These are phyloP conservation scores for Trissolcus japonicus DNA, from an alignment of 2,888 invertebrate genomes.

Conservation along the genomic window DNA sequence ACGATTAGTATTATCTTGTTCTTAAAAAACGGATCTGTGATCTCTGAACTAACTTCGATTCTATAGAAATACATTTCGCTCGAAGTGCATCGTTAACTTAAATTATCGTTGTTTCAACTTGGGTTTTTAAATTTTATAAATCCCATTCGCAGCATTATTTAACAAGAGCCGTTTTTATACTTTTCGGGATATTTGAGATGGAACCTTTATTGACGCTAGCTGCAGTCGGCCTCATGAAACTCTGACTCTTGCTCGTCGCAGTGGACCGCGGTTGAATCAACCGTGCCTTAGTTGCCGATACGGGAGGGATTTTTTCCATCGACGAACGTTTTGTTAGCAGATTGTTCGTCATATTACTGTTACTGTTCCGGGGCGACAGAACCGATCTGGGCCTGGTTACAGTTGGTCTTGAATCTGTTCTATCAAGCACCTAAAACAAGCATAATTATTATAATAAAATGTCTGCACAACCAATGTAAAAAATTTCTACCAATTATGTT, in stretches of 20 bases:
- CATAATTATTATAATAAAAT: neutral
- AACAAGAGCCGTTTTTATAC: conserved; percentile 68
- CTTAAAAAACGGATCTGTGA: no score
- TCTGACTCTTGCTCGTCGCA: conserved; percentile 62
- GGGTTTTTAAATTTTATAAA: no score
- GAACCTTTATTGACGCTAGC: conserved; percentile 87
- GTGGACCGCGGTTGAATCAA: conserved; percentile 67
- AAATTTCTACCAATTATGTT: neutral
- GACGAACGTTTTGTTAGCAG: conserved; percentile 58
- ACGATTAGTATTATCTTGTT: conserved; percentile 27
- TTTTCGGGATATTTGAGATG: conserved; percentile 71
- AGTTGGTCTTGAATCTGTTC: conserved; percentile 48
- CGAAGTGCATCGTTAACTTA: no score
- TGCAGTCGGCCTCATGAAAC: conserved; percentile 92
- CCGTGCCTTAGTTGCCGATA: conserved; percentile 61
- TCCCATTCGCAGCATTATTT: conserved; percentile 56
- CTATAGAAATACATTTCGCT: neutral
- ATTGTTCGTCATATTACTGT: conserved; percentile 76
- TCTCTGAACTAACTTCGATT: neutral
- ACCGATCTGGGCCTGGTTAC: conserved; percentile 48
- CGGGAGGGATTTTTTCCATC: conserved; percentile 50
- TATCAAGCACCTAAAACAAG: conserved; percentile 50
- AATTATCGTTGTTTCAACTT: no score
- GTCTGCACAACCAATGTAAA: neutral
- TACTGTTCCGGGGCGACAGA: conserved; percentile 74